Evolutionary conservation across 2,113 vertebrate genomes (phyloP), one percentile per base, ranked within the genome.

Genomic region (Todiramphus saurophagus): DNA sequence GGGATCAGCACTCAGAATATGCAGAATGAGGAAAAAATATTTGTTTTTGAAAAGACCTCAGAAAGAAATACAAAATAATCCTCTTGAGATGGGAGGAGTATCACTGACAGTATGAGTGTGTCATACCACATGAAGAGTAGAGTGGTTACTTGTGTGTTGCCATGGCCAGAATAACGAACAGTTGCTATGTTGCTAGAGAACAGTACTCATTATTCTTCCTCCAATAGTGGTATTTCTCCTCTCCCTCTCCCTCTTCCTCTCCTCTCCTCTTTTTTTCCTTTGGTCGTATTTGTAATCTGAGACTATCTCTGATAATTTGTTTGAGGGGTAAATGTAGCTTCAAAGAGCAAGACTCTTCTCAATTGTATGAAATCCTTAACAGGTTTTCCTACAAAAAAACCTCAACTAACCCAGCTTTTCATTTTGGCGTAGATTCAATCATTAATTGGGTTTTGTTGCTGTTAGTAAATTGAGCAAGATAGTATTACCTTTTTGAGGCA

Each of bases 31-130:
- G 18, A 81, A 30, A 44, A 92, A 93, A 68, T 81, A 64, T 44
- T 93, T 92, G 43, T 53, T 86, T 96, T 82, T 66, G 63, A 76
- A 81, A 92, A 93, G 62, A 63, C 39, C 39, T 92, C 64, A 51
- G 72, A 87, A 94, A 80, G 72, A 90, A 94, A 83, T 51, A 67
- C 39, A 70, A 70, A 87, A 50, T 35, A 93, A 94, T 89, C 53
- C 95, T 77, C 92, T 78, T 87, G 96, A 87, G 96, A 95, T 73
- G 94, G 94, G 95, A 95, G 95, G 95, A 92, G 93, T 92, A 94
- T 94, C 73, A 31, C 87, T 94, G 66, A 51, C 68, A 70, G 60
- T 67, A 56, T 67, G 67, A 95, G 37, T 92, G 62, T 96, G 74
- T 96, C 69, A 72, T 82, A 63, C 81, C 83, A 53, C 68, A 68